Evolutionary conservation across 2,113 vertebrate species (phyloP).

Genomic region (Chelonoidis abingdonii): DNA sequence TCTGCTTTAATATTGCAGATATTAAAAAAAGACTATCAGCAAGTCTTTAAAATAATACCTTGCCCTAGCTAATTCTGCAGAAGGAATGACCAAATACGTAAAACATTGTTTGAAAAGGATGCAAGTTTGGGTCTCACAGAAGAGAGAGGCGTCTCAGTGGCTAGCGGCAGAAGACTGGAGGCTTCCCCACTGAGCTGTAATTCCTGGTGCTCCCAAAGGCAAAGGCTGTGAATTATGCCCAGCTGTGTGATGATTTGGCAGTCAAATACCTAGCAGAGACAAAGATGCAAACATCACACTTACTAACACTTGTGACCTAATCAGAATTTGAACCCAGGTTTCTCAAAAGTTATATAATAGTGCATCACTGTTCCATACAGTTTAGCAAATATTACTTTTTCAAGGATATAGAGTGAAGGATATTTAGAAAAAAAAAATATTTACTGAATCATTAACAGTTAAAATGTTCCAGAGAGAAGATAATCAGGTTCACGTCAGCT

Average conservation of each 20-base stretch:
- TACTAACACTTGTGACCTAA: neutral
- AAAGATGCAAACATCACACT: neutral
- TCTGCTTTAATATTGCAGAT: neutral
- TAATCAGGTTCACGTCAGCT: neutral
- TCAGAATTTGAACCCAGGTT: neutral
- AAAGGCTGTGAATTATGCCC: neutral
- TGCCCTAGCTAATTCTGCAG: neutral
- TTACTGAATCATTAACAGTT: neutral
- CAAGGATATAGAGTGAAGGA: neutral
- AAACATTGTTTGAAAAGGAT: neutral
- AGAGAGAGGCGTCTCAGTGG: neutral
- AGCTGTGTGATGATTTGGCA: neutral
- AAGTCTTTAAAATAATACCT: neutral
- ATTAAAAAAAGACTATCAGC: neutral
- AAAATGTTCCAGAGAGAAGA: neutral
- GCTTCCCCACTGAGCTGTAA: neutral
- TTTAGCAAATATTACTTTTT: neutral
- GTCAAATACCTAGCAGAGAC: neutral
- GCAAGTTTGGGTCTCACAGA: neutral
- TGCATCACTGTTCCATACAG: neutral
- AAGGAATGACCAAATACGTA: neutral
- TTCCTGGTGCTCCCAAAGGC: neutral
- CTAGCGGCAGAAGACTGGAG: neutral
- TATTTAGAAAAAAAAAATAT: neutral
- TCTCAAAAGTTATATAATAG: neutral